Percentiles rank a stretch among this genome's conserved stretches.
Evolutionary conservation across 2,113 vertebrate species (phyloP).

Genomic region (Tachycineta bicolor): DNA sequence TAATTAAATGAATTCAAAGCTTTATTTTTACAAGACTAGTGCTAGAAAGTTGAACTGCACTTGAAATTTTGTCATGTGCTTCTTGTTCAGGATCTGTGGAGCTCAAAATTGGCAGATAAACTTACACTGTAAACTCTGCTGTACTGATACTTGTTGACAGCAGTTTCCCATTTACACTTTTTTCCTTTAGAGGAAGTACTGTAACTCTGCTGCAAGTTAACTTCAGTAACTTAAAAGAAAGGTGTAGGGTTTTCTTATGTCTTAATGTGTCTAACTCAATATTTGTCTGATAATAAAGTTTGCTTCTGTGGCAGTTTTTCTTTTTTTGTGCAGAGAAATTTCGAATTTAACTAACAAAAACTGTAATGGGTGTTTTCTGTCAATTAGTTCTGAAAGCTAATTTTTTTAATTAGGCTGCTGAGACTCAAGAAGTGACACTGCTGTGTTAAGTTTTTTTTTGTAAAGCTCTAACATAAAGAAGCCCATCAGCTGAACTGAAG

Average conservation of each 20-base stretch:
- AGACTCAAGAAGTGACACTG: neutral
- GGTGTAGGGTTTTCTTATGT: neutral
- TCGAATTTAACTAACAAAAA: neutral
- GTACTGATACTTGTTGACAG: neutral
- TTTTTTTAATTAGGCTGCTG: neutral
- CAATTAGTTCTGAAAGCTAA: neutral
- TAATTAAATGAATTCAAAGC: neutral
- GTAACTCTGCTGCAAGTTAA: neutral
- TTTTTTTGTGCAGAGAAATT: neutral
- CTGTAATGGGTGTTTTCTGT: neutral
- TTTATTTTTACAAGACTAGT: neutral
- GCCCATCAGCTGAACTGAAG: neutral
- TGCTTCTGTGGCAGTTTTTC: neutral
- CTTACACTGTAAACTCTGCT: neutral
- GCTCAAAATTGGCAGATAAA: neutral
- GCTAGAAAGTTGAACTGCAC: neutral
- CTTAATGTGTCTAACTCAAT: neutral
- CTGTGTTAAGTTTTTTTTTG: neutral
- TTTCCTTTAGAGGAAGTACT: neutral
- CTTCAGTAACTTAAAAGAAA: neutral
- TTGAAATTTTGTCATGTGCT: neutral
- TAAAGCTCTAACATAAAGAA: neutral
- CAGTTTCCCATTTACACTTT: neutral
- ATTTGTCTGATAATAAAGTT: neutral
- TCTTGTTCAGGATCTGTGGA: neutral